Evolutionary conservation across 1,140 invertebrate genomes (phyloP).

Genomic region (Oedothorax gibbosus): DNA sequence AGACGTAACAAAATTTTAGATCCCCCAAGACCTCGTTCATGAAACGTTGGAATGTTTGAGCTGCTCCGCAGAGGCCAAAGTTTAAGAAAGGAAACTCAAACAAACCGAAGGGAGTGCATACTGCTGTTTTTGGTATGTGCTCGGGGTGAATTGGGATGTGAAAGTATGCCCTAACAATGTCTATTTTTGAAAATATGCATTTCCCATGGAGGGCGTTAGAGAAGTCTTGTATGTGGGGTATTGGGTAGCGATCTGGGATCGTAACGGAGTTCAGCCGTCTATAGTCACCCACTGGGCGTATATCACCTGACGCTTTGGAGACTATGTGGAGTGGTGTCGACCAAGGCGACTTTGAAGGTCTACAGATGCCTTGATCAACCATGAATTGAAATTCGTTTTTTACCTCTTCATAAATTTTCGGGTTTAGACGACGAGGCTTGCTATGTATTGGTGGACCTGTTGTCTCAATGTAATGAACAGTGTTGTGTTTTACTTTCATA

Average conservation of each 20-base stretch:
- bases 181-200: background rate
- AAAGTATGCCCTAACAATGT: background rate
- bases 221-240: no score
- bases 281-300: no score
- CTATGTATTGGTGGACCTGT: conserved; percentile 20
- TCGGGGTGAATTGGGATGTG: conserved; percentile 1
- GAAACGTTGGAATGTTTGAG: background rate
- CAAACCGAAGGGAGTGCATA: background rate
- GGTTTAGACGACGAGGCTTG: conserved; percentile 28
- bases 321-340: no score
- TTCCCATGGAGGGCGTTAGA: conserved; percentile 14
- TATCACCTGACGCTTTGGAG: no score
- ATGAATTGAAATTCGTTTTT: conserved; percentile 64
- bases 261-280: no score
- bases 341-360: no score
- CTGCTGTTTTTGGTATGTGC: background rate
- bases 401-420: conserved; percentile 28
- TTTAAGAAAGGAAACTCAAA: background rate
- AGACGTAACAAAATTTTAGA: background rate
- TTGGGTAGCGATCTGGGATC: no score
- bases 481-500: conserved; percentile 17
- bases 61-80: background rate
- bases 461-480: conserved; percentile 50
- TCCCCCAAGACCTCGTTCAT: background rate
- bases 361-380: conserved; percentile 64